Evolutionary conservation across 2,797 vertebrate genomes (phyloP), one percentile per base, ranked within the genome.

Genomic region (Scolopax rusticola): DNA sequence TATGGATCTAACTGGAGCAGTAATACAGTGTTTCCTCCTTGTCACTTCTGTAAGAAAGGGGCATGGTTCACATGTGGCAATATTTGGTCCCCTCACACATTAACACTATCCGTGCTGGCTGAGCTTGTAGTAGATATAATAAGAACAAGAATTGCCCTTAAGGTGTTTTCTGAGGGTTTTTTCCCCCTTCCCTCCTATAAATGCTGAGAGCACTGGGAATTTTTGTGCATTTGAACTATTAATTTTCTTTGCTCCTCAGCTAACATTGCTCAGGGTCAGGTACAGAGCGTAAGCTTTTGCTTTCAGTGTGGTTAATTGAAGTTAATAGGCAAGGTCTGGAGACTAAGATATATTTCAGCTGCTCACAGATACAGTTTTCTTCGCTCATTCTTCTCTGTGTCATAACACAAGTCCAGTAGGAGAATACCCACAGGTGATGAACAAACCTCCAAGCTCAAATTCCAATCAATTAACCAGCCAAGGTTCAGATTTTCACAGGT

Each of bases 221-320:
- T 91, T 48, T 89, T 95, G 68, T 79, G 82, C 54, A 89, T 81
- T 85, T 95, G 84, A 93, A 87, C 93, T 92, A 94, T 93, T 88
- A 95, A 92, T 96, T 94, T 95, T 88, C 79, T 83, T 91, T 67
- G 18, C 57, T 91, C 28, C 57, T 97, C 53, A 53, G 33, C 56
- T 96, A 94, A 91, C 83, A 65, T 88, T 81, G 87, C 68, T 95
- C 21, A 82, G 73, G 51, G 87, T 68, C 81, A 90, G 74, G 43
- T 76, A 61, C 6, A 8, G 5, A 67, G 57, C 56, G 50, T 40
- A 80, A 84, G 40, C 8, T 93, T 96, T 88, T 61, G 32, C 50
- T 90, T 94, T 95, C 71, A 71, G 7, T 73, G 78, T 8, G 13
- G 27, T 61, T 90, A 83, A 67, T 89, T 63, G 68, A 88, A 89